Base-by-base conservation (phyloP, 1,140 invertebrate genomes). In the Apis dorsata region DNA sequence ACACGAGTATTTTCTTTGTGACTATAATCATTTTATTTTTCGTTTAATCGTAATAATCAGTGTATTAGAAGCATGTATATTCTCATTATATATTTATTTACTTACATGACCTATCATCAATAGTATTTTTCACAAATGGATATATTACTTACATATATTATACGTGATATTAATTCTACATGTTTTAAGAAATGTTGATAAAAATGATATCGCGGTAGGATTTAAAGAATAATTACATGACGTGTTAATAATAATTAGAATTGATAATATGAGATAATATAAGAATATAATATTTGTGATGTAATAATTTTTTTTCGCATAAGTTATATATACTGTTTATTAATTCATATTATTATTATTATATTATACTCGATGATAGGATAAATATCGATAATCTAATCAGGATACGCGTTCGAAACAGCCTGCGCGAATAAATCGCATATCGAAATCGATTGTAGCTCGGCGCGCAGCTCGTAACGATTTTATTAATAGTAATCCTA, bases 401-500 rank as follows among this genome's bases (percentile, higher is more conserved):
- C 13, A 53, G 57, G 59, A 60, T 49, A 62, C 8, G n/a, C 13
- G 0, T 44, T 60, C 13, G 34, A 74, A 3, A 8, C 17, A 70
- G 2, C 3, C 44, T 55, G 19, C 24, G 12, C 2, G 11, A 55
- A 72, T 72, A n/a, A 75, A 76, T 51, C 62, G 60, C 51, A 68
- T 68, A 73, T 59, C 65, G 83, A 74, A 81, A 89, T 90, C 84
- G 87, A 90, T 90, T 66, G 81, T 62, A 57, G 57, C 81, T 66
- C 74, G 28, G 69, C 84, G 73, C 77, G 74, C 72, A 83, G 81
- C 83, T 83, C 81, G 79, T 83, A 82, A 88, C 79, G 62, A 85
- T 60, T 85, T 90, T 90, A 90, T 90, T 90, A 88, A 90, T 87
- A 90, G 84, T 73, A 83, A 86, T 85, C 81, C 73, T 82, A 81